phyloP scores from a whole-genome alignment of 2,797 vertebrate species.

The Pelochelys cantorii region DNA sequence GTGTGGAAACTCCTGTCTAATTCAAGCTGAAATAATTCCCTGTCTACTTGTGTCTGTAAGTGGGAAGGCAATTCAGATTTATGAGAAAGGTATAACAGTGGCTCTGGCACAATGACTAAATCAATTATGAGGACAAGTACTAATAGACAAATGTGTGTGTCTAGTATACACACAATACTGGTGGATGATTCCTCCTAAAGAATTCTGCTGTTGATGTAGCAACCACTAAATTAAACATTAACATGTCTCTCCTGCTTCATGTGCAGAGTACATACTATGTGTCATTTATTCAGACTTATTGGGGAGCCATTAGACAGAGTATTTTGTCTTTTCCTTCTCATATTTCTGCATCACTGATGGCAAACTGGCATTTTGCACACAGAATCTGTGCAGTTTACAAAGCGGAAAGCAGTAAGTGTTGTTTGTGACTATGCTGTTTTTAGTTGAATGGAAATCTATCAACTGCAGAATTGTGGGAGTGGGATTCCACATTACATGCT shows the following conservation, averaged over 20 bases:
- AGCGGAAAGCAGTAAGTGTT: background rate
- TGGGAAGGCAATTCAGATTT: conserved; percentile 8
- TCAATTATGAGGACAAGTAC: background rate
- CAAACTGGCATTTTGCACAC: background rate
- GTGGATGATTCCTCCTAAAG: fast-evolving
- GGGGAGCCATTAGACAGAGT: background rate
- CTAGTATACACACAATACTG: background rate
- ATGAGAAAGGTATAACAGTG: fast-evolving
- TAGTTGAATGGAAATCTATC: background rate
- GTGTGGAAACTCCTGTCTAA: background rate
- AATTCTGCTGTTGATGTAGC: background rate
- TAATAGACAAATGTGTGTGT: background rate
- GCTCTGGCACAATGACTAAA: background rate
- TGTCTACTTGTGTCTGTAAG: background rate
- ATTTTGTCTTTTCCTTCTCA: background rate
- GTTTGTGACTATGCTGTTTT: background rate
- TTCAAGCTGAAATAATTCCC: conserved; percentile 26
- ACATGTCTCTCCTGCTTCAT: background rate
- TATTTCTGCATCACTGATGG: background rate
- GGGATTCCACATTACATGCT: background rate
- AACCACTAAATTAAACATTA: background rate
- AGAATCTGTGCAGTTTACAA: background rate
- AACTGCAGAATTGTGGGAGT: fast-evolving
- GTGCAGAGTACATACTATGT: background rate
- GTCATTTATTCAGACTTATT: background rate